Evolutionary conservation across 2,888 invertebrate species (phyloP).

Genomic region (Sarcophaga rosellei): DNA sequence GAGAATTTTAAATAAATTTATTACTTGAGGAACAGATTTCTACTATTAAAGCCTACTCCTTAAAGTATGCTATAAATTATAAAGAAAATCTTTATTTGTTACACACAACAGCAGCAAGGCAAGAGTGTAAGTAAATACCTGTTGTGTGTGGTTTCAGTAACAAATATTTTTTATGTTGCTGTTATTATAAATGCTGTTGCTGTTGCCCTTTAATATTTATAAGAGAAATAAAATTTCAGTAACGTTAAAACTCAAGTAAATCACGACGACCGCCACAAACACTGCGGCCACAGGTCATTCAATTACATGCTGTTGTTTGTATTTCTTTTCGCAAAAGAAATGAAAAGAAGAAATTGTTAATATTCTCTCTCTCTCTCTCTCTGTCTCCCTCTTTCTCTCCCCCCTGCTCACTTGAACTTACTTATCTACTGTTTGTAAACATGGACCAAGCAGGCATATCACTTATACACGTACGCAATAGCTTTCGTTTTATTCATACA

Average conservation of each 20-base stretch:
- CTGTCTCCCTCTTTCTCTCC: too few relatives aligned
- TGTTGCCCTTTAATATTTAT: not conserved
- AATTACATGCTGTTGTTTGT: not conserved
- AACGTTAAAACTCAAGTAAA: slow-evolving; percentile 2
- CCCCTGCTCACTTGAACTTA: too few relatives aligned
- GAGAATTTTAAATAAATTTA: too few relatives aligned
- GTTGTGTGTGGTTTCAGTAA: not conserved
- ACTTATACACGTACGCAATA: not conserved
- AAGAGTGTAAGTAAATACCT: not conserved
- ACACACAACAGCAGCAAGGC: not conserved
- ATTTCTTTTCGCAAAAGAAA: not conserved
- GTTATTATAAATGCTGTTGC: not conserved
- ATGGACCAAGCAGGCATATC: not conserved
- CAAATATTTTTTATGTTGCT: slow-evolving; percentile 17
- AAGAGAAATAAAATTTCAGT: slow-evolving; percentile 27
- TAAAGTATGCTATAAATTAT: not conserved
- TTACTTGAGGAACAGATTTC: too few relatives aligned
- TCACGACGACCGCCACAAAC: slow-evolving; percentile 27
- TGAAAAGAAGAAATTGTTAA: slow-evolving; percentile 22
- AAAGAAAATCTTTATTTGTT: not conserved
- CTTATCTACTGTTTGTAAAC: not conserved
- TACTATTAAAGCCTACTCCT: not conserved
- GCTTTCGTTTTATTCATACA: not conserved
- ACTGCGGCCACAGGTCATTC: slow-evolving; percentile 24
- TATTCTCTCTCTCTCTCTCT: slow-evolving; percentile 14